Evolutionary conservation across 1,140 invertebrate genomes (phyloP).

Genomic region (Drosophila auraria): DNA sequence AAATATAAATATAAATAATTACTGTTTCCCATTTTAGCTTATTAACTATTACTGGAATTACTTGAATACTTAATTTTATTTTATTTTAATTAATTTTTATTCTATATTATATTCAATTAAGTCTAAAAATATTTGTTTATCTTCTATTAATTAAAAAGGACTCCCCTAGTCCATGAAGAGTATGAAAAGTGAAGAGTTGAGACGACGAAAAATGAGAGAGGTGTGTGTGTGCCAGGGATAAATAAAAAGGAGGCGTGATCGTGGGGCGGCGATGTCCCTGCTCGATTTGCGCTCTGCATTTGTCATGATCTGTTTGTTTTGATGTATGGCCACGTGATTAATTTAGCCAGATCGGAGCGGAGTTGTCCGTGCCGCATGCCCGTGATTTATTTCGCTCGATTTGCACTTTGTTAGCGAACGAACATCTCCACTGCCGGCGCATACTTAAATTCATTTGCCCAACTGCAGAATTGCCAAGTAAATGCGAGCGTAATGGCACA

Average conservation of each 20-base stretch:
- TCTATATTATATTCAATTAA: too few relatives aligned
- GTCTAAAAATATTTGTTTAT: neutral
- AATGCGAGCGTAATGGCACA: conserved; percentile 51
- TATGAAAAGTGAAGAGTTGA: conserved; percentile 7
- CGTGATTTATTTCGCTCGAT: conserved; percentile 64
- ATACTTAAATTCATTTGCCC: conserved; percentile 26
- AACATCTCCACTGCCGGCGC: neutral
- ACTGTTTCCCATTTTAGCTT: too few relatives aligned
- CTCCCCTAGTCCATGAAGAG: neutral
- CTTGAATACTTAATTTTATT: too few relatives aligned
- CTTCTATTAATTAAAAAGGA: neutral
- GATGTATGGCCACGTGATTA: conserved; percentile 70
- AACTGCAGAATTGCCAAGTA: conserved; percentile 15
- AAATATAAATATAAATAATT: too few relatives aligned
- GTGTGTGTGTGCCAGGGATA: conserved; percentile 15
- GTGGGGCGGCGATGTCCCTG: conserved; percentile 27
- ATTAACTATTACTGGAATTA: too few relatives aligned
- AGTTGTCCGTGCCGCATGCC: conserved; percentile 25
- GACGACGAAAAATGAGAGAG: conserved; percentile 28
- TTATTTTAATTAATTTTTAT: too few relatives aligned
- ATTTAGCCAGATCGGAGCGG: conserved; percentile 56
- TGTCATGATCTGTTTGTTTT: conserved; percentile 84
- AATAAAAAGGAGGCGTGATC: conserved; percentile 16
- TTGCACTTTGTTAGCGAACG: conserved; percentile 70
- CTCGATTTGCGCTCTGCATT: conserved; percentile 72